Evolutionary conservation across 2,797 vertebrate genomes (phyloP).

Genomic region (Menidia menidia): DNA sequence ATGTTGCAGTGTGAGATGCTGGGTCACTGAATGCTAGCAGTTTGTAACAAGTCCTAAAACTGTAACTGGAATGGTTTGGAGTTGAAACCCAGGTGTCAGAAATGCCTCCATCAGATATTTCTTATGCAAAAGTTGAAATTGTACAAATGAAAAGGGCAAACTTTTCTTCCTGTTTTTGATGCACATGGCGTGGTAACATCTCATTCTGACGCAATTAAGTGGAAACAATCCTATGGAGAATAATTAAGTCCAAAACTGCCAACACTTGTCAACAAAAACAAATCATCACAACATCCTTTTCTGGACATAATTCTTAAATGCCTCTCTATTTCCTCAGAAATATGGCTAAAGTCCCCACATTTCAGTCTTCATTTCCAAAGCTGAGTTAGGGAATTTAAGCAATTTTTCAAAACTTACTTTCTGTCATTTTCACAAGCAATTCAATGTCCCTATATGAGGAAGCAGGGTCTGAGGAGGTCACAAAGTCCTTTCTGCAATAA

Average conservation of each 20-base stretch:
- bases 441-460: no score
- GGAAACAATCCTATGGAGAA: no score
- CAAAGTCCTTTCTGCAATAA: no score
- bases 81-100: no score
- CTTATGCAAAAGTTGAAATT: neutral
- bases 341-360: neutral
- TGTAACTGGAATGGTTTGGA: neutral
- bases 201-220: no score
- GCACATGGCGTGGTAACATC: no score
- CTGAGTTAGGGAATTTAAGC: neutral
- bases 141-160: neutral
- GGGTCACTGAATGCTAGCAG: neutral
- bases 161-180: neutral
- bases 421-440: neutral
- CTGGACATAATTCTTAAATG: neutral
- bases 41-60: neutral
- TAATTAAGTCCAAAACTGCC: neutral
- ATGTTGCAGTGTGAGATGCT: neutral
- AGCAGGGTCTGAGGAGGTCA: no score
- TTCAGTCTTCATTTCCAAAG: neutral
- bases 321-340: neutral
- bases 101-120: neutral
- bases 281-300: neutral
- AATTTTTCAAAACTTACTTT: neutral
- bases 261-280: neutral